These are phyloP conservation scores for Andrena camellia DNA, from an alignment of 2,888 invertebrate species.

Conservation along the genomic window DNA sequence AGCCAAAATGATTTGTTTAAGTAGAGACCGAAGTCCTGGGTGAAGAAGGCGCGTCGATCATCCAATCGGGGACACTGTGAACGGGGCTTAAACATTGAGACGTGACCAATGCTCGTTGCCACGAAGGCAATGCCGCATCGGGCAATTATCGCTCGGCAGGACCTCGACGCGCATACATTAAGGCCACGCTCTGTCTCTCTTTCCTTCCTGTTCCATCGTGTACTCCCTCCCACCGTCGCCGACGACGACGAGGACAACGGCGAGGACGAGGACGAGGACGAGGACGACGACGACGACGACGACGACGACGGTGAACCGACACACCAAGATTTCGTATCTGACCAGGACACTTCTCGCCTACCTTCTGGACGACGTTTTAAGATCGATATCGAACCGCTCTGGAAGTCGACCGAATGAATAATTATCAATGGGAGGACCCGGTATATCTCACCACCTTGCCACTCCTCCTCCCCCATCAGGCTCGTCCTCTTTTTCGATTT, in stretches of 20 bases:
- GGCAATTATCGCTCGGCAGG: conserved; percentile 82
- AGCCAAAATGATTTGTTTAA: too few species aligned
- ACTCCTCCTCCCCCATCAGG: not conserved
- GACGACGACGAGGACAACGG: conserved; percentile 39
- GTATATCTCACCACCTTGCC: conserved; percentile 61
- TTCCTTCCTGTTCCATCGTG: conserved; percentile 37
- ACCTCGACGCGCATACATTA: conserved; percentile 73
- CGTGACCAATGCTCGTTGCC: conserved; percentile 76
- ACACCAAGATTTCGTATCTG: conserved; percentile 80
- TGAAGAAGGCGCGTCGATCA: too few species aligned
- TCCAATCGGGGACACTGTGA: conserved; percentile 57
- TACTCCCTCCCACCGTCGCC: conserved; percentile 44
- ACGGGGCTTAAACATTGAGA: conserved; percentile 79
- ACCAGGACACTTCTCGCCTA: conserved; percentile 79
- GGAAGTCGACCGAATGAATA: conserved; percentile 80
- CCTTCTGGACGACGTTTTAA: conserved; percentile 77
- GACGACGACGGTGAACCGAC: conserved; percentile 70
- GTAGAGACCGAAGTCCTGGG: too few species aligned
- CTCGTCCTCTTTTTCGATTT: conserved; percentile 30
- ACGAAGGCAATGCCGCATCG: conserved; percentile 78
- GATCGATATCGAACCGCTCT: conserved; percentile 78
- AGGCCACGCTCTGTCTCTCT: conserved; percentile 56
- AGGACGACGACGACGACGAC: conserved; percentile 31
- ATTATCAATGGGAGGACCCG: conserved; percentile 79
- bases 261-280: not conserved